Evolutionary conservation across 2,888 invertebrate species (phyloP).

Genomic region (Rapana venosa): DNA sequence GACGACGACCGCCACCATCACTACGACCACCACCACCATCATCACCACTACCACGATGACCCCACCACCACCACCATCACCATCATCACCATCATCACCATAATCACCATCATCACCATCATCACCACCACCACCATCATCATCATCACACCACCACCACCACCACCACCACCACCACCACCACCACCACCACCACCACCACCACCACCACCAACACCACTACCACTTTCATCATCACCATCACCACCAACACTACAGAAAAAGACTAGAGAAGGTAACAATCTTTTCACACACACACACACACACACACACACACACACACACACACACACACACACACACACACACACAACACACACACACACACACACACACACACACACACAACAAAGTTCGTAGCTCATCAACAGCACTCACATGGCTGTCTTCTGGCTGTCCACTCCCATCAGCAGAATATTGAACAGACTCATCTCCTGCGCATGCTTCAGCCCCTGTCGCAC

Average conservation of each 20-base stretch:
- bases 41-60: too few relatives aligned
- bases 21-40: too few relatives aligned
- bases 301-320: background rate
- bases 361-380: constrained; percentile 10
- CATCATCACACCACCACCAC: background rate
- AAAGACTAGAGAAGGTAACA: too few relatives aligned
- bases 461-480: background rate
- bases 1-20: too few relatives aligned
- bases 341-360: background rate
- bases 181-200: too few relatives aligned
- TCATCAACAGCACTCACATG: background rate
- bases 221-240: too few relatives aligned
- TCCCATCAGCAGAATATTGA: background rate
- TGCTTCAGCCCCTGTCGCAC: background rate
- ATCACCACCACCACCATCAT: background rate
- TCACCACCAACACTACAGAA: too few relatives aligned
- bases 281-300: too few relatives aligned
- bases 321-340: background rate
- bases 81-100: background rate
- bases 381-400: background rate
- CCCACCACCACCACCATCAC: too few relatives aligned
- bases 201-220: too few relatives aligned
- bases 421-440: background rate
- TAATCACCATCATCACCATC: background rate
- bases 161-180: background rate